These are phyloP conservation scores for Caenorhabditis sp. DNA, from an alignment of 2,888 invertebrate species.

Conservation along the genomic window DNA sequence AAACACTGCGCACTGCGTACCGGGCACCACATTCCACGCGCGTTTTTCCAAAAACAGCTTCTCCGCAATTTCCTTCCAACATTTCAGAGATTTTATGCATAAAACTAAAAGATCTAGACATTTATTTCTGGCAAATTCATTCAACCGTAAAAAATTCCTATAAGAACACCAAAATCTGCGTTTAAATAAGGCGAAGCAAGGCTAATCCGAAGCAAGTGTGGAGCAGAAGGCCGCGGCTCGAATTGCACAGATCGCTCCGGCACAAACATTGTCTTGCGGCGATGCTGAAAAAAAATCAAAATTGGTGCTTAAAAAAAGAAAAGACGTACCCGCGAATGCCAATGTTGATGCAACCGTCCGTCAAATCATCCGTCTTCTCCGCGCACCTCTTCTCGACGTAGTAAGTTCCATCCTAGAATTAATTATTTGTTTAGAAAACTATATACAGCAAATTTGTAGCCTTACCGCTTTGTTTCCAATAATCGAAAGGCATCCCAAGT, in stretches of 20 bases:
- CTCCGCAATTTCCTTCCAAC: constrained; percentile 2
- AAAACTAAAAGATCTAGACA: background rate
- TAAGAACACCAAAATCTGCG: background rate
- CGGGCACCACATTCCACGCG: constrained; percentile 13
- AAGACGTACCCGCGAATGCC: constrained; percentile 51
- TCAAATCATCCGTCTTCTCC: constrained; percentile 49
- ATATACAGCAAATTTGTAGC: background rate
- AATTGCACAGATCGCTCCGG: constrained; percentile 52
- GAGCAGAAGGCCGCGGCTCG: constrained; percentile 6
- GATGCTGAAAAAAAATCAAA: constrained; percentile 37
- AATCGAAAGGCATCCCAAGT: constrained; percentile 58
- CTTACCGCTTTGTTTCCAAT: constrained; percentile 55
- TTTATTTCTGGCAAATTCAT: background rate
- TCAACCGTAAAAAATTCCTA: constrained; percentile 29
- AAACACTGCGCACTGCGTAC: constrained; percentile 21
- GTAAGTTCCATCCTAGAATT: constrained; percentile 57
- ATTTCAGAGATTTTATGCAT: background rate
- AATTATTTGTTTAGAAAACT: background rate
- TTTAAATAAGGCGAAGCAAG: constrained; percentile 10
- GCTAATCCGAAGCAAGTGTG: constrained; percentile 27
- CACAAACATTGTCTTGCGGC: constrained; percentile 59
- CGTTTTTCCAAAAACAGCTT: background rate
- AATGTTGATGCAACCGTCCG: constrained; percentile 57
- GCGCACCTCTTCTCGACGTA: constrained; percentile 65
- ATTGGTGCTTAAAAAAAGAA: background rate